Evolutionary conservation across 2,888 invertebrate species (phyloP).

Genomic region (Drosophila nr. fundita): DNA sequence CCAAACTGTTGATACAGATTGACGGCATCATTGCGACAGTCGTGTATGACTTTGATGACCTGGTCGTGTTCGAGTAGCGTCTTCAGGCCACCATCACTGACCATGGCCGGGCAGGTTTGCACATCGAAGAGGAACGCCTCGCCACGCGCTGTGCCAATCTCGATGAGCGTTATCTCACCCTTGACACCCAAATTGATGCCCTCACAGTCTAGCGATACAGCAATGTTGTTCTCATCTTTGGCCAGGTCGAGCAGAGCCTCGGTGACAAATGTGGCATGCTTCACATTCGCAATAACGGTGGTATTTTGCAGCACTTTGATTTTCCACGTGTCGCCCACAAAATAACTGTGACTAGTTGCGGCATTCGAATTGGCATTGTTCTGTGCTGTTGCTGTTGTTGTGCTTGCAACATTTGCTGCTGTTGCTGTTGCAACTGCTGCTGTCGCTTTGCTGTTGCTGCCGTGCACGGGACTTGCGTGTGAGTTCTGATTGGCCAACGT

Average conservation of each 20-base stretch:
- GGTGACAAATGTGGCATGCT: slow-evolving; percentile 91
- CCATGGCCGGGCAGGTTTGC: slow-evolving; percentile 92
- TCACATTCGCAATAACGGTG: slow-evolving; percentile 91
- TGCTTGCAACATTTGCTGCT: slow-evolving; percentile 83
- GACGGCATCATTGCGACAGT: slow-evolving; percentile 95
- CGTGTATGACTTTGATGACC: slow-evolving; percentile 95
- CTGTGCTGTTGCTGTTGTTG: slow-evolving; percentile 22
- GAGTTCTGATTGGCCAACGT: slow-evolving; percentile 81
- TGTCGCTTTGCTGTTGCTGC: slow-evolving; percentile 42
- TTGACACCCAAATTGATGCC: slow-evolving; percentile 96
- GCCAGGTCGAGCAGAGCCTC: slow-evolving; percentile 88
- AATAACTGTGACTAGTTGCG: slow-evolving; percentile 83
- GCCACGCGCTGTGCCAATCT: slow-evolving; percentile 92
- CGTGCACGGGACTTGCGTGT: slow-evolving; percentile 82
- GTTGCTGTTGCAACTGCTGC: slow-evolving; percentile 7
- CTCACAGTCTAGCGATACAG: slow-evolving; percentile 95
- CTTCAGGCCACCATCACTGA: slow-evolving; percentile 91
- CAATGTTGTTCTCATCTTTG: slow-evolving; percentile 86
- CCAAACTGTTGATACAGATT: slow-evolving; percentile 94
- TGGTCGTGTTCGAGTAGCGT: slow-evolving; percentile 91
- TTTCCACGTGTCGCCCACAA: slow-evolving; percentile 91
- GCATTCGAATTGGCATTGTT: slow-evolving; percentile 82
- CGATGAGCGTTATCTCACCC: slow-evolving; percentile 94
- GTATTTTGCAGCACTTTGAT: slow-evolving; percentile 92
- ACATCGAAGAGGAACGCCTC: slow-evolving; percentile 95